Evolutionary conservation across 2,797 vertebrate genomes (phyloP), one percentile per base, ranked within the genome.

Genomic region (Hyperoplus lanceolatus): DNA sequence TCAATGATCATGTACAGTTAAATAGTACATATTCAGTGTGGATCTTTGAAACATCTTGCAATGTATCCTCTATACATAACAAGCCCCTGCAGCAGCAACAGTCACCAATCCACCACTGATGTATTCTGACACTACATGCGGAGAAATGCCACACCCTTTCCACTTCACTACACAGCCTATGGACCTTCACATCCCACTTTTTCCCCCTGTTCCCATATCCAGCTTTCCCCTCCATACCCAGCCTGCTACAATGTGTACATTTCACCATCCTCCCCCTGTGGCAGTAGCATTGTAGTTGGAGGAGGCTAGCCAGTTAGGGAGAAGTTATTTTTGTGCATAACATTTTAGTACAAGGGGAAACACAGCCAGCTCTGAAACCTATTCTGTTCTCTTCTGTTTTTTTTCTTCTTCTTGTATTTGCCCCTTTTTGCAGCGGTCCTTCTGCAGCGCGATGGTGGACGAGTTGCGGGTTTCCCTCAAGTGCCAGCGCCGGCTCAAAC

Each of bases 361-460:
- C 55, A 29, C 29, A 29, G 29, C 29, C 29, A 29, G 5, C 29
- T 69, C 79, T 87, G 49, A 87, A 90, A 73, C 54, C 46, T n/a
- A 41, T 46, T 67, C 54, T 79, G 36, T 75, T 81, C 16, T 62
- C 15, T 57, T 39, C 29, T 54, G 29, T 29, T 29, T 29, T 29
- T 3, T 29, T 29, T 21, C 29, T 29, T 29, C 64, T 70, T 50
- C 62, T 16, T 72, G 0, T 80, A 54, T 81, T 2, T 39, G 29
- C 45, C 77, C 77, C 29, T 29, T 29, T 29, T 29, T 75, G 36
- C 95, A 99, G 98, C 96, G 97, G 92, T 99, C 98, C 95, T 98
- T 99, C 95, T 99, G 98, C 96, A 99, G 97, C 56, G 97, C 98
- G 90, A 97, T 99, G 97, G 96, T 98, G 90, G 97, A 99, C 89